Conservation (phyloP, 2,113 vertebrate species). For the Tylochromis polylepis region DNA sequence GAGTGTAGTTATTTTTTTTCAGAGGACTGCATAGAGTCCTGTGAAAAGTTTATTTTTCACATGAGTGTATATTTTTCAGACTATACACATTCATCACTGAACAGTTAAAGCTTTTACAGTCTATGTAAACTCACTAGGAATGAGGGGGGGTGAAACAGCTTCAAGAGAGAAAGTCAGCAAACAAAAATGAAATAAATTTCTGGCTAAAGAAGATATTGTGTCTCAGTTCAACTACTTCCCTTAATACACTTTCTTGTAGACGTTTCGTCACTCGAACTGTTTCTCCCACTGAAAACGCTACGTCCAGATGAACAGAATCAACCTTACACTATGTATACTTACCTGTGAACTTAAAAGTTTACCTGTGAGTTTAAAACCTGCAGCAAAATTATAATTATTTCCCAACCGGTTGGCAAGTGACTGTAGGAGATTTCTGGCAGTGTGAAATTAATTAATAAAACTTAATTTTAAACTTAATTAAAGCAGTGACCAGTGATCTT, state of each 20-base stretch:
- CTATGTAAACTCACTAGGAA: too few relatives aligned
- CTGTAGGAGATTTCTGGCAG: background rate
- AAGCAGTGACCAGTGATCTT: background rate
- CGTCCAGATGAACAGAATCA: too few relatives aligned
- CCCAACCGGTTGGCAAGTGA: background rate
- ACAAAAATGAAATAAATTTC: too few relatives aligned
- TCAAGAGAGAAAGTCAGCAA: too few relatives aligned
- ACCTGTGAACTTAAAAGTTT: background rate
- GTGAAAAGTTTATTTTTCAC: background rate
- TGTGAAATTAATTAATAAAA: background rate
- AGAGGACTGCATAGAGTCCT: background rate
- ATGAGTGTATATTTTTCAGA: too few relatives aligned
- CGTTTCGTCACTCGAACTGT: too few relatives aligned
- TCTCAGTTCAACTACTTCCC: background rate
- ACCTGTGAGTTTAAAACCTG: background rate
- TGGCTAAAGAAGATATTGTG: background rate
- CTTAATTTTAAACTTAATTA: too few relatives aligned
- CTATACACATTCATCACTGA: too few relatives aligned
- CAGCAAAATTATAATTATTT: background rate
- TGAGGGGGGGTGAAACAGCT: too few relatives aligned
- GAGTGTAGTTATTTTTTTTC: background rate
- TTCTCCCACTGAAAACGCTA: too few relatives aligned
- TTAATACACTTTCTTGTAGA: background rate
- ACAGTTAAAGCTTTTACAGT: too few relatives aligned
- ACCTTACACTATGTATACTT: background rate